Base-by-base conservation (phyloP, 2,888 invertebrate genomes). In the Zygothrica quintamaculata region DNA sequence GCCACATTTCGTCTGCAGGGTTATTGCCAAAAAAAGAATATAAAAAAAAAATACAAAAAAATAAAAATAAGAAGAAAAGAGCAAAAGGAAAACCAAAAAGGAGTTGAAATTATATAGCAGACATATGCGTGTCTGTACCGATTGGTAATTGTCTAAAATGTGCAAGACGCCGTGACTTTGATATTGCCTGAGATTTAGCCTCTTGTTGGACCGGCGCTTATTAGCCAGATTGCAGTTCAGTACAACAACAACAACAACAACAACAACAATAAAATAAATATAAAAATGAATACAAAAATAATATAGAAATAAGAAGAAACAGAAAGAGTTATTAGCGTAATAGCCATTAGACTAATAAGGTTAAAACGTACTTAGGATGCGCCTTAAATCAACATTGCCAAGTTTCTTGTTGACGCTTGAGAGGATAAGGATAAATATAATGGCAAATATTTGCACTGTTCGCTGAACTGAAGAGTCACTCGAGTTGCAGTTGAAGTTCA, bases 61-160 rank as follows among this genome's bases (percentile, higher is more conserved):
- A 12, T 18, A 46, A 25, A 13, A 26, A 13, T 2, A 31, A 36
- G 39, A 53, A 70, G 73, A 70, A 68, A 33, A 31, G 16, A 8
- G 46, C 11, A 13, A n/a, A 47, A 25, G 9, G 43, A 7, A 37
- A 7, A 37, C 26, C 1, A 25, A 34, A 37, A 50, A 50, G 64
- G 61, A 55, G 42, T 29, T 43, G 40, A 72, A 77, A 77, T 77
- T 78, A 77, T 76, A 77, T 62, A 43, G 44, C 66, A 39, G 36
- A 42, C 57, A 73, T 73, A 71, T 71, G 71, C 73, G 53, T 57
- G 73, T 66, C 67, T 61, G 61, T 39, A 25, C 56, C 34, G 60
- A 69, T 58, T 71, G 71, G 76, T 71, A 62, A 73, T 71, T 73
- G 66, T 66, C 61, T 44, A 65, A 55, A 74, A 58, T 58, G 55